These are phyloP conservation scores for Hyalella azteca DNA, from an alignment of 2,888 invertebrate species.

Conservation along the genomic window DNA sequence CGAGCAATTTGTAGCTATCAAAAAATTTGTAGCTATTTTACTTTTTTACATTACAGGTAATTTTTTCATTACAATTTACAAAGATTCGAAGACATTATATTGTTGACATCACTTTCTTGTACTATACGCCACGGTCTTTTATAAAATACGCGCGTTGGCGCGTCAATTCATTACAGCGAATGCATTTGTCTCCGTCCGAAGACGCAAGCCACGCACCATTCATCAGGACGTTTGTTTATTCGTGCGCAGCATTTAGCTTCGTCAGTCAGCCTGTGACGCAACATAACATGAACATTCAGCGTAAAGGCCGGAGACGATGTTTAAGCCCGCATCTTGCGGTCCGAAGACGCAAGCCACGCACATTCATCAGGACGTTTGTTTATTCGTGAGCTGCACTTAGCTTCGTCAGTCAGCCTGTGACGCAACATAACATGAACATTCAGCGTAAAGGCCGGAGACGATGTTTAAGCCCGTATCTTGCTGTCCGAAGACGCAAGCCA, in stretches of 20 bases:
- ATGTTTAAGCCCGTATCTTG: too few species aligned
- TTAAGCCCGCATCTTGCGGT: too few species aligned
- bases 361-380: neutral
- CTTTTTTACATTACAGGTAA: neutral
- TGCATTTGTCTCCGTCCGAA: conserved; percentile 13
- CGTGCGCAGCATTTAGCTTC: neutral
- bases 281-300: neutral
- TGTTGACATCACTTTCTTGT: neutral
- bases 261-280: neutral
- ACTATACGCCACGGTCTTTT: neutral
- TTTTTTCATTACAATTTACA: neutral
- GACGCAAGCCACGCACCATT: neutral
- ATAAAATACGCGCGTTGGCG: neutral
- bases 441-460: too few species aligned
- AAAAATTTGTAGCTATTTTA: neutral
- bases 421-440: neutral
- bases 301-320: too few species aligned
- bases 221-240: conserved; percentile 18
- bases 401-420: neutral
- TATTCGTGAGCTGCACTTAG: neutral
- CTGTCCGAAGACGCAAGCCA: neutral
- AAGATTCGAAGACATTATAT: neutral
- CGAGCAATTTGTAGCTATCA: neutral
- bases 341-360: neutral
- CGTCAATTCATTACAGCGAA: neutral